phyloP scores from a whole-genome alignment of 2,113 vertebrate species.

The Pseudonaja textilis region DNA sequence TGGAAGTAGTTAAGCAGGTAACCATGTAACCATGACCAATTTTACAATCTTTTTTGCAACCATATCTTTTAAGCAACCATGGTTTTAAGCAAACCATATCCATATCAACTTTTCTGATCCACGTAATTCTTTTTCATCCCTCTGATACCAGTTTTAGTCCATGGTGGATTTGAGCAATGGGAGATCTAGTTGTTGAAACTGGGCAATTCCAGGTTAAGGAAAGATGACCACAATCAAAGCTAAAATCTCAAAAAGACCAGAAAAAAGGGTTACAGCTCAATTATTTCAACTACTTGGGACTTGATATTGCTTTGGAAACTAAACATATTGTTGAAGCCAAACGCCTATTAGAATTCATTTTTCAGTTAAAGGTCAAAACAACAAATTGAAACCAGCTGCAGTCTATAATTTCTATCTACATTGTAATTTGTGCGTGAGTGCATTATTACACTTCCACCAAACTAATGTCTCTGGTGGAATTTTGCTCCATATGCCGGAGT shows the following conservation, averaged over 20 bases:
- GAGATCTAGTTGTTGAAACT: not conserved
- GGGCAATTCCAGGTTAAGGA: not conserved
- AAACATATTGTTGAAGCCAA: slow-evolving; percentile 58
- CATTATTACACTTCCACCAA: slow-evolving; percentile 49
- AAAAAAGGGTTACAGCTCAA: slow-evolving; percentile 9
- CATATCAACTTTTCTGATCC: not conserved
- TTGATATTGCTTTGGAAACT: slow-evolving; percentile 47
- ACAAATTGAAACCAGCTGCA: slow-evolving; percentile 59
- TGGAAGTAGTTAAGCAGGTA: not conserved
- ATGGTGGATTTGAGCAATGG: not conserved
- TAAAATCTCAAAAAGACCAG: slow-evolving; percentile 12
- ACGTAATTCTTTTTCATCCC: not conserved
- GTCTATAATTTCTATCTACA: slow-evolving; percentile 46
- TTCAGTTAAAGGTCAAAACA: slow-evolving; percentile 48
- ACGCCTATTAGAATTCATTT: slow-evolving; percentile 64
- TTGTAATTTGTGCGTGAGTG: slow-evolving; percentile 47
- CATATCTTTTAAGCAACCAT: not conserved
- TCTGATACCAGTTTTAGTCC: not conserved
- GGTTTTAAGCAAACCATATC: not conserved
- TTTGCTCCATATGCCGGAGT: slow-evolving; percentile 7
- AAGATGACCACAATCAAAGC: not conserved
- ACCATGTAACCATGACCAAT: not conserved
- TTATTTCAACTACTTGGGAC: slow-evolving; percentile 54
- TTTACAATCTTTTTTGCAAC: not conserved
- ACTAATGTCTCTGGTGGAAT: slow-evolving; percentile 40